Conservation (phyloP, 2,797 vertebrate genomes). For the Geotrypetes seraphini region DNA sequence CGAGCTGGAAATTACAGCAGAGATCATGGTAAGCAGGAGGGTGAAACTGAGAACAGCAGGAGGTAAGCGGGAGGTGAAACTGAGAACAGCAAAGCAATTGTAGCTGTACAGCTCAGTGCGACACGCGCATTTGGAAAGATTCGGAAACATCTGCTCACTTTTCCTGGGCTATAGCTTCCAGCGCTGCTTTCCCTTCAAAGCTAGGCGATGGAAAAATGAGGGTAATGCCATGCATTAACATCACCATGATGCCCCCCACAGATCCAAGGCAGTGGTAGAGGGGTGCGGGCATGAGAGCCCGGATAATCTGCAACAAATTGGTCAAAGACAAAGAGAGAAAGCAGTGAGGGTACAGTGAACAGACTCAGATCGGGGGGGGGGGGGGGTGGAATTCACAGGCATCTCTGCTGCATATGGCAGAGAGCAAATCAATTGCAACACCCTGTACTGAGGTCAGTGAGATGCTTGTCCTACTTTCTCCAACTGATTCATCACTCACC, state of each 20-base stretch:
- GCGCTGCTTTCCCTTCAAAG: conserved; percentile 54
- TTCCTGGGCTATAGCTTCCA: conserved; percentile 68
- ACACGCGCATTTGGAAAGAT: no score
- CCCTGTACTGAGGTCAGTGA: no score
- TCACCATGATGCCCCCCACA: conserved; percentile 60
- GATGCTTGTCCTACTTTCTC: neutral
- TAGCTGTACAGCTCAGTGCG: no score
- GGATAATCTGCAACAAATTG: conserved; percentile 23
- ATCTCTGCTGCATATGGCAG: no score
- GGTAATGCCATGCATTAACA: conserved; percentile 57
- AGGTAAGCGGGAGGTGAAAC: no score
- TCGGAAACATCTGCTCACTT: conserved; percentile 70
- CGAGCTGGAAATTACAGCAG: no score
- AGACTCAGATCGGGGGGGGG: accelerated
- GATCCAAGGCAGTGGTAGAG: conserved; percentile 79
- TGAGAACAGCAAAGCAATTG: no score
- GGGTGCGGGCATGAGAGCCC: conserved; percentile 53
- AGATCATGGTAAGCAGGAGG: no score
- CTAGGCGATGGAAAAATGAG: conserved; percentile 59
- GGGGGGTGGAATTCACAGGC: neutral
- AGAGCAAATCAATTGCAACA: no score
- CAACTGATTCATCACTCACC: conserved; percentile 35
- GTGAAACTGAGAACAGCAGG: no score
- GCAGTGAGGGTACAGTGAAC: neutral
- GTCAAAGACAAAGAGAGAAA: conserved; percentile 21